These are phyloP conservation scores for Polyommatus icarus DNA, from an alignment of 2,888 invertebrate species.

Conservation along the genomic window DNA sequence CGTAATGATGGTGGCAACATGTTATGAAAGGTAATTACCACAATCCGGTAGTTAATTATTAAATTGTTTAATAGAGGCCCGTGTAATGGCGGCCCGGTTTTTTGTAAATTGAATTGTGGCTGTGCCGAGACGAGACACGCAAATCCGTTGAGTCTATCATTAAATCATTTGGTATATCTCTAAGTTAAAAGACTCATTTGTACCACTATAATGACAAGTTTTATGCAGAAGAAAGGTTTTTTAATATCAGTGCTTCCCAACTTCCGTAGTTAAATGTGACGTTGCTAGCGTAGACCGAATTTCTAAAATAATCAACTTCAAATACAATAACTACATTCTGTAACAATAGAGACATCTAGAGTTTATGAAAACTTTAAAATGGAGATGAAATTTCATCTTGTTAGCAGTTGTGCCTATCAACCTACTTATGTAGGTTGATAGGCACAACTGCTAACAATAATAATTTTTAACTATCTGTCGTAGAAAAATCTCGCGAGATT, in stretches of 20 bases:
- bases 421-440: no score
- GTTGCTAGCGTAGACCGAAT: no score
- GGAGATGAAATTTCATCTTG: no score
- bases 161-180: neutral
- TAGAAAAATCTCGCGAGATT: no score
- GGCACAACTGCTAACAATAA: no score
- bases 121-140: conserved; percentile 31
- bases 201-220: neutral
- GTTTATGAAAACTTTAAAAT: no score
- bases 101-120: conserved; percentile 38
- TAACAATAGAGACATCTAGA: no score
- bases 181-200: conserved; percentile 9
- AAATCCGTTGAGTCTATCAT: conserved; percentile 39
- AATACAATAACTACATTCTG: no score
- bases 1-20: conserved; percentile 64
- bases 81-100: conserved; percentile 49
- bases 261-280: neutral
- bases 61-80: conserved; percentile 77
- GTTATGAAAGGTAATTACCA: conserved; percentile 76
- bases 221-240: neutral
- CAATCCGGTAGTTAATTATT: conserved; percentile 79
- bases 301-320: no score
- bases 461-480: no score
- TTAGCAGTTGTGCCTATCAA: no score
- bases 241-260: neutral